Evolutionary conservation across 30 jellyfish, hydroid and myxozoan genomes (phyloP), one percentile per base, ranked within the genome.

Genomic region (Chrysaora quinquecirrha): DNA sequence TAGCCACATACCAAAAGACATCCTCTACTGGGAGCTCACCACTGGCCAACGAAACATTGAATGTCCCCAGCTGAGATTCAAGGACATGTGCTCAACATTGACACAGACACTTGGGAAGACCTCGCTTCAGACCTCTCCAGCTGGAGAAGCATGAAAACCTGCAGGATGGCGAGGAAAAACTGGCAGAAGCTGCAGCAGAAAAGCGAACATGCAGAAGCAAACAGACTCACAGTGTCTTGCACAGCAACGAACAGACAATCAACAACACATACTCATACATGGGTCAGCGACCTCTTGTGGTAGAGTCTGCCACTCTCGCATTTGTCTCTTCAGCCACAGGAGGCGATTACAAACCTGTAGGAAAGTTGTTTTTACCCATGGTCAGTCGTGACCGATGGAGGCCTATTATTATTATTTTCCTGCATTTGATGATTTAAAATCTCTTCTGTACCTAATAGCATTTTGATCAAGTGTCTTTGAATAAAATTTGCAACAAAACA

Each of bases 21-120:
- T 20, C 10, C 72, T 60, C 28, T 60, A 60, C 72, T 9, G 28
- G 6, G 72, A 60, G 23, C 72, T 60, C 10, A 22, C 23, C 72
- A n/a, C 22, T 6, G 72, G 72, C 28, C 9, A 60, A 21, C 9
- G 72, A n/a, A n/a, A n/a, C n/a, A n/a, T n/a, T n/a, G n/a, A n/a
- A n/a, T n/a, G n/a, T n/a, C n/a, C n/a, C n/a, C n/a, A n/a, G n/a
- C n/a, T n/a, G n/a, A n/a, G n/a, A n/a, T n/a, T n/a, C n/a, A n/a
- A n/a, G n/a, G n/a, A n/a, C n/a, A n/a, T n/a, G n/a, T n/a, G n/a
- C 28, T 25, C 22, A 21, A 60, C 72, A 25, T 60, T 25, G 33
- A 60, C 23, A 20, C 72, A 60, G 72, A 60, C 32, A 60, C 72
- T 21, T 60, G 72, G 72, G 72, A 60, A 25, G 33, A 25, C 72